Evolutionary conservation across 2,797 vertebrate genomes (phyloP).

Genomic region (Momotus momota): DNA sequence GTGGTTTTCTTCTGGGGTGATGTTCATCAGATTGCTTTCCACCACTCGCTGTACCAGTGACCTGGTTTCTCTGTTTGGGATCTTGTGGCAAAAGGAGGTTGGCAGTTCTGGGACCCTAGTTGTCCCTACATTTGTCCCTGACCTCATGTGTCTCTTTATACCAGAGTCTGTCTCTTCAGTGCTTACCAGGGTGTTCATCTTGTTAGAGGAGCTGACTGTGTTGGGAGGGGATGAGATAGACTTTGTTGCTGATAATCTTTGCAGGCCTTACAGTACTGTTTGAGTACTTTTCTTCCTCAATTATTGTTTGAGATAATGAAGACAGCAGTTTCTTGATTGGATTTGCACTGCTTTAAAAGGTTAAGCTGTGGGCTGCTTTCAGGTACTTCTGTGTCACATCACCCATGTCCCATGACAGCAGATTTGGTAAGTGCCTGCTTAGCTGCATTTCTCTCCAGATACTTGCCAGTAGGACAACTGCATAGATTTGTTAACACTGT

Average conservation of each 20-base stretch:
- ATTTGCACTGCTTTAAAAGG: not conserved
- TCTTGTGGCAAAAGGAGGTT: not conserved
- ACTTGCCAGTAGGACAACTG: not conserved
- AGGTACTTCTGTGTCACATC: not conserved
- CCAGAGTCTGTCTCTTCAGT: not conserved
- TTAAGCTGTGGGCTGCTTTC: not conserved
- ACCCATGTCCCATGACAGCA: not conserved
- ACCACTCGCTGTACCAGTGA: not conserved
- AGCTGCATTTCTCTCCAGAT: not conserved
- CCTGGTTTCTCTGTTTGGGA: not conserved
- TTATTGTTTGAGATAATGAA: not conserved
- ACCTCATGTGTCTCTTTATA: not conserved
- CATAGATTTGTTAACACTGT: not conserved
- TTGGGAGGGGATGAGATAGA: not conserved
- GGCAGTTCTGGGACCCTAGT: not conserved
- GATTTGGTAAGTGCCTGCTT: not conserved
- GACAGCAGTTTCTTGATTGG: not conserved
- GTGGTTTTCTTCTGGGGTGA: not conserved
- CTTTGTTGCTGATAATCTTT: not conserved
- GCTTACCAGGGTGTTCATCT: not conserved
- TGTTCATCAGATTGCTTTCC: not conserved
- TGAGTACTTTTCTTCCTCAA: not conserved
- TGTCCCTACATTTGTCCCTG: not conserved
- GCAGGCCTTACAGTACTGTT: not conserved
- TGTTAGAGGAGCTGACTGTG: not conserved